Base-by-base conservation (phyloP, 2,797 vertebrate genomes). In the Xerus rutilus region DNA sequence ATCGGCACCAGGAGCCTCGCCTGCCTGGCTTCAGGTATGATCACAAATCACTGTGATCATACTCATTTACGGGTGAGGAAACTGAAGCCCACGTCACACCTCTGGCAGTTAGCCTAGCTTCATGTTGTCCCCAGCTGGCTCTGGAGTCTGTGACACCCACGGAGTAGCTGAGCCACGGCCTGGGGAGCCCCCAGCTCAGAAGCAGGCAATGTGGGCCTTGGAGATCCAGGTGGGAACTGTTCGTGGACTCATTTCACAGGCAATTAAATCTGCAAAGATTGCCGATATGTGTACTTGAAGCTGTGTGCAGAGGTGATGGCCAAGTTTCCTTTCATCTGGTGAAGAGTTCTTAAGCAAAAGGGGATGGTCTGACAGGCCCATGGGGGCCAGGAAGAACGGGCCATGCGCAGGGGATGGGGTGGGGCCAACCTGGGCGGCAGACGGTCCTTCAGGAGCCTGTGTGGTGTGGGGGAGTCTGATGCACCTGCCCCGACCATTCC, bases 231-330 rank as follows among this genome's bases (percentile, higher is more conserved):
- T 52, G 94, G 87, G 74, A 65, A 76, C 84, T 97, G 89, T 94
- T 59, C 62, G 76, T 72, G 93, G 86, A 92, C 88, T 93, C 97
- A 96, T 97, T 98, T 98, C 91, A 35, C 94, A 93, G 96, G 83
- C 83, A 65, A 96, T 97, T 96, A 95, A 96, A 94, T 89, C 94
- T 96, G 86, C 94, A 96, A 97, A 97, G 97, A 95, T 91, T 93
- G 96, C 89, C 89, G 91, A 45, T 69, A 57, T 95, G 79, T 96
- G 93, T 93, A 82, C 96, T 97, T 96, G 96, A 90, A 95, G 74
- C 91, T 70, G 79, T 84, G 39, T 89, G 91, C 77, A 78, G 84
- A 79, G 83, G 39, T 79, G 90, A 76, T 52, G 87, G 94, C 93
- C 90, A 95, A 74, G 78, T 91, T 82, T 84, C 32, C 65, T 94